These are phyloP conservation scores for Amiota minor DNA, from an alignment of 2,888 invertebrate species.

Conservation along the genomic window DNA sequence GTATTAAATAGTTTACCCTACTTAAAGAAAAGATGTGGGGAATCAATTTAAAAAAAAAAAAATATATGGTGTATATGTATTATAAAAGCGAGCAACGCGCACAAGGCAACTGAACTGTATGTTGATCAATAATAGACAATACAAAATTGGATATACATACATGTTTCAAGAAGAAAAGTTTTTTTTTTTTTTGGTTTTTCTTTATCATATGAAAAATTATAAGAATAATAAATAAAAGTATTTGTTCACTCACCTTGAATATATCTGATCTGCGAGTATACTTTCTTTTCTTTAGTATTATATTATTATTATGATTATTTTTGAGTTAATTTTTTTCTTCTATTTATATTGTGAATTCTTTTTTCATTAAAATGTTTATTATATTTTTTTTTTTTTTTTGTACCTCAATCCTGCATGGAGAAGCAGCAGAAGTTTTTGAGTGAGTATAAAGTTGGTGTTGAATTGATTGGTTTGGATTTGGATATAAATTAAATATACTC, in stretches of 20 bases:
- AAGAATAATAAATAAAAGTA: slow-evolving; percentile 7
- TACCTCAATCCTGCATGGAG: slow-evolving; percentile 22
- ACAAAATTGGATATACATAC: no score
- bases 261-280: slow-evolving; percentile 12
- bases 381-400: slow-evolving; percentile 20
- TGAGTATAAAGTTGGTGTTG: slow-evolving; percentile 2
- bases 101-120: no score
- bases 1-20: no score
- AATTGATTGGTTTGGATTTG: neutral
- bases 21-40: no score
- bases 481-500: neutral
- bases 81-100: no score
- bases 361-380: neutral
- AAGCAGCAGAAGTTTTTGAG: neutral
- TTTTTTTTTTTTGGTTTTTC: no score
- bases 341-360: neutral
- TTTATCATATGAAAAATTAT: neutral
- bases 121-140: no score
- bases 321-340: slow-evolving; percentile 12
- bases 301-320: slow-evolving; percentile 9
- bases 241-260: slow-evolving; percentile 18
- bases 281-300: neutral
- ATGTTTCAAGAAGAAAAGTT: no score
- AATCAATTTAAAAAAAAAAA: no score
- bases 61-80: no score